Conservation (phyloP, 2,113 vertebrate species). For the Thalassarche chlororhynchos region DNA sequence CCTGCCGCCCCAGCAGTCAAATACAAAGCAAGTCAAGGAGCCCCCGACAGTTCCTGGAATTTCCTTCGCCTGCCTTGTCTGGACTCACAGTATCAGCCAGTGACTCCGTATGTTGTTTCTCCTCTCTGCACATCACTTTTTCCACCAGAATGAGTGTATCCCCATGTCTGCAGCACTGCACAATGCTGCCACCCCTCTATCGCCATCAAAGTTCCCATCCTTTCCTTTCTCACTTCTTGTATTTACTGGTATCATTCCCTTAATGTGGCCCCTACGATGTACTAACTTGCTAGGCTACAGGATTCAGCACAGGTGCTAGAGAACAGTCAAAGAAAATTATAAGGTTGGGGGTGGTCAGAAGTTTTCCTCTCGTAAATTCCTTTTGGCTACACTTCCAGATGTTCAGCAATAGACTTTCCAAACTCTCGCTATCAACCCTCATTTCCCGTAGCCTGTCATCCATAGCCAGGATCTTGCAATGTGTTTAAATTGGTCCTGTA, state of each 20-base stretch:
- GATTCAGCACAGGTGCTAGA: constrained; percentile 18
- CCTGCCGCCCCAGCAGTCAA: background rate
- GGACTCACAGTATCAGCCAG: background rate
- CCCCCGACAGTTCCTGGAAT: background rate
- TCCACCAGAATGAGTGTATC: background rate
- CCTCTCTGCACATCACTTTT: background rate
- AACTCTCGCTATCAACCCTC: background rate
- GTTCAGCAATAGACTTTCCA: background rate
- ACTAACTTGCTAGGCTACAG: background rate
- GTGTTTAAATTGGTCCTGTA: background rate
- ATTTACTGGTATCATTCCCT: background rate
- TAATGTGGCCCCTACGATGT: background rate
- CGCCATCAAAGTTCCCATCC: background rate
- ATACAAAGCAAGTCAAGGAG: constrained; percentile 23
- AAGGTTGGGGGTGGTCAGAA: background rate
- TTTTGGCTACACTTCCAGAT: constrained; percentile 32
- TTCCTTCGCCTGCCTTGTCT: background rate
- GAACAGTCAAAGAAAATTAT: background rate
- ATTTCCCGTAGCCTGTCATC: background rate
- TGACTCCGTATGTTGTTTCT: background rate
- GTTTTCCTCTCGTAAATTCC: constrained; percentile 23
- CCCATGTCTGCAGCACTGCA: background rate
- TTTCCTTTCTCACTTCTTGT: background rate
- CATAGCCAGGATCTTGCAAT: background rate
- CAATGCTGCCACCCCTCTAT: background rate